Percentiles rank a stretch among this genome's conserved stretches.
These are phyloP conservation scores for Cheirogaleus major DNA, from an alignment of 2,797 vertebrate genomes.

Conservation along the genomic window DNA sequence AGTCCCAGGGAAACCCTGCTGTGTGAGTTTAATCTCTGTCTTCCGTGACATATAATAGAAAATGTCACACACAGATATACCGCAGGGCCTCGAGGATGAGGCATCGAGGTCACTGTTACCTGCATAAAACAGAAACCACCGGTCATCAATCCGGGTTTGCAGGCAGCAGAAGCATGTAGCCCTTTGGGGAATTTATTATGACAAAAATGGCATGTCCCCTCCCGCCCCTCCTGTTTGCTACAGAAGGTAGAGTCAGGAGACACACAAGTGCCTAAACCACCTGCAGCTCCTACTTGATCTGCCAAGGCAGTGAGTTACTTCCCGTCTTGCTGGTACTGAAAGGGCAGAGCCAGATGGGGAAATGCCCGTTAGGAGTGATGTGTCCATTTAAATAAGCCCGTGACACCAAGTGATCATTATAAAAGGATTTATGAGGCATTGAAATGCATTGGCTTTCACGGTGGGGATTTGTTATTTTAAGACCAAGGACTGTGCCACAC, in stretches of 20 bases:
- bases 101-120: conserved; percentile 64
- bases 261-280: conserved; percentile 58
- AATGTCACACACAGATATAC: conserved; percentile 54
- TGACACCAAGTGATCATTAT: conserved; percentile 65
- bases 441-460: conserved; percentile 33
- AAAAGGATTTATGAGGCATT: conserved; percentile 48
- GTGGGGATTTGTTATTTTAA: conserved; percentile 50
- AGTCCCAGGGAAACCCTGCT: not conserved
- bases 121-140: conserved; percentile 75
- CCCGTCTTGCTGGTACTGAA: conserved; percentile 54
- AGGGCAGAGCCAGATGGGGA: conserved; percentile 66
- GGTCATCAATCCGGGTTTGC: conserved; percentile 68
- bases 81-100: conserved; percentile 61
- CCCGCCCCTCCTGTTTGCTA: conserved; percentile 64
- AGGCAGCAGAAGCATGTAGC: conserved; percentile 12
- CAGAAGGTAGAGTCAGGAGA: conserved; percentile 48
- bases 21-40: conserved; percentile 34
- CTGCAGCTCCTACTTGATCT: not conserved
- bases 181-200: conserved; percentile 64
- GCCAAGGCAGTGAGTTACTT: conserved; percentile 45
- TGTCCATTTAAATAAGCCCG: conserved; percentile 72
- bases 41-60: conserved; percentile 41
- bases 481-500: not conserved
- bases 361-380: conserved; percentile 67
- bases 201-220: conserved; percentile 2